Evolutionary conservation across 2,888 invertebrate genomes (phyloP), one percentile per base, ranked within the genome.

Genomic region (Epistrophe eligans): DNA sequence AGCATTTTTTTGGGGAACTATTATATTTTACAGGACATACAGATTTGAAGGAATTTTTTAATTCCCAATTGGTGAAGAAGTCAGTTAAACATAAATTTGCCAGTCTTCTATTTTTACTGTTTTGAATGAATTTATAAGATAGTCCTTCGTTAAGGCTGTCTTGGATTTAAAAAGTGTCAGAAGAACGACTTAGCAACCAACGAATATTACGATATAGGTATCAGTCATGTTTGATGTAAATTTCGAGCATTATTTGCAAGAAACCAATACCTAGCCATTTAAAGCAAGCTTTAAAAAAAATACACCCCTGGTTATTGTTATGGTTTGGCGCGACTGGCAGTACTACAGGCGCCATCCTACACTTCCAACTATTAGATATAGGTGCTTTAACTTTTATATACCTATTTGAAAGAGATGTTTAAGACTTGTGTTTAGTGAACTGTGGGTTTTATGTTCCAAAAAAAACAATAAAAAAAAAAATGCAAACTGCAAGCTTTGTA

Each of bases 391-490:
- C 17, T 28, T 62, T 62, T 10, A 58, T 40, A 32, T 24, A 24
- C 9, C 55, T 60, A 50, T 62, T 19, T 13, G 43, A 43, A 5
- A 62, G 32, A 32, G 80, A 84, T 84, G 71, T 71, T 45, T 74
- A 57, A 66, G 50, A 70, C 15, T n/a, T 28, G 24, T 38, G 79
- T 70, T 55, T 76, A 84, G 38, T 72, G 24, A 43, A 74, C 73
- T 79, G 83, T 83, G 74, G 79, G 83, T 15, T 45, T 72, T 55
- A 72, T 80, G 71, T 45, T 58, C 55, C 57, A 7, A 60, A 40
- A 15, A 40, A 2, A 35, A 15, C n/a, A 35, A 10, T 11, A 32
- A 45, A 28, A 62, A 24, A 50, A 35, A 79, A 76, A 57, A 32
- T 6, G 32, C 4, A 76, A 62, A 70, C 64, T 79, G 62, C 55